Conservation (phyloP, 2,113 vertebrate genomes). For the Naja naja region DNA sequence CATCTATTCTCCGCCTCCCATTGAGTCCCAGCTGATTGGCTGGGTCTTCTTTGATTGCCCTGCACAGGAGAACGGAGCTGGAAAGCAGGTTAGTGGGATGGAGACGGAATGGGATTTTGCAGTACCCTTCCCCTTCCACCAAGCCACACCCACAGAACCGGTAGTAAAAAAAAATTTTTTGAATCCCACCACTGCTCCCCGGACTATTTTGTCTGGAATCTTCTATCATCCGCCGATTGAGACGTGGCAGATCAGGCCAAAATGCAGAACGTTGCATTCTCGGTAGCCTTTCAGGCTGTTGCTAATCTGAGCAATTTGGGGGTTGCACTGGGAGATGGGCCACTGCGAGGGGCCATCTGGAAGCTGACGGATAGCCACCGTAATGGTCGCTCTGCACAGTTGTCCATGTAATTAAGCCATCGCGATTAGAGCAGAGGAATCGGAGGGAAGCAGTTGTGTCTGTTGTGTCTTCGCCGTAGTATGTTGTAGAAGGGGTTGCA, state of each 20-base stretch:
- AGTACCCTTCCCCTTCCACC: too few relatives aligned
- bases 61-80: too few relatives aligned
- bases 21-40: too few relatives aligned
- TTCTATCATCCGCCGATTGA: background rate
- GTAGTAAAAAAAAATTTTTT: too few relatives aligned
- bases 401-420: conserved; percentile 8
- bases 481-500: background rate
- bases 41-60: too few relatives aligned
- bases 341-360: background rate
- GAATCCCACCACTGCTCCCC: too few relatives aligned
- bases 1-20: too few relatives aligned
- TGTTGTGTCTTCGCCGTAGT: background rate
- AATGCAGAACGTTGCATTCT: background rate
- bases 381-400: conserved; percentile 13
- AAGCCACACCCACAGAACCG: too few relatives aligned
- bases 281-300: background rate
- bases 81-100: too few relatives aligned
- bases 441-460: background rate
- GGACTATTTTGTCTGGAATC: background rate
- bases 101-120: too few relatives aligned
- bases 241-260: background rate
- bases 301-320: background rate
- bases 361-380: background rate
- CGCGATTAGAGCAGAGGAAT: background rate
- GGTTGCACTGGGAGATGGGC: background rate